phyloP scores from a whole-genome alignment of 37 sponge, comb jelly and placozoan genomes.

The Ephydatia muelleri region DNA sequence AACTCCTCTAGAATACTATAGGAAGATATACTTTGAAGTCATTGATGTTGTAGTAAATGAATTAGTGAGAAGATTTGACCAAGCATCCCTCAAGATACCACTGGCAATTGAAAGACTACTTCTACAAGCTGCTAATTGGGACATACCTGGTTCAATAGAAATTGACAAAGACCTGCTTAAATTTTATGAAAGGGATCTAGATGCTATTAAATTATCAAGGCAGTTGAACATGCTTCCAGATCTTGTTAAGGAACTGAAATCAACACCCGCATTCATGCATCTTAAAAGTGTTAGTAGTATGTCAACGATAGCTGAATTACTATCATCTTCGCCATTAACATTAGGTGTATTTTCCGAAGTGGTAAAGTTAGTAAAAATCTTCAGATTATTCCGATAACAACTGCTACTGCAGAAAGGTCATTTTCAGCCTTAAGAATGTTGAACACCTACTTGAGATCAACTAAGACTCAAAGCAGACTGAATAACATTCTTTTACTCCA shows the following conservation, averaged over 20 bases:
- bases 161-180: too few species aligned
- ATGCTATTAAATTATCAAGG: neutral
- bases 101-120: too few species aligned
- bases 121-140: too few species aligned
- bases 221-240: constrained; percentile 1
- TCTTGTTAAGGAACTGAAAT: neutral
- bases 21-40: too few species aligned
- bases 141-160: too few species aligned
- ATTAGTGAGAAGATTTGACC: too few species aligned
- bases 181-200: constrained; percentile 1
- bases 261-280: neutral
- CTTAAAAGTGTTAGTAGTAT: constrained; percentile 16
- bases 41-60: too few species aligned
- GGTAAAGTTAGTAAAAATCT: constrained; percentile 16
- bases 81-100: too few species aligned
- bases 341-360: neutral
- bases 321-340: neutral
- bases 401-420: constrained; percentile 59
- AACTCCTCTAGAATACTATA: too few species aligned
- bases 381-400: too few species aligned
- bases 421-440: constrained; percentile 26
- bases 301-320: neutral
- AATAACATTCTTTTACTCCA: constrained; percentile 38
- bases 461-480: constrained; percentile 42
- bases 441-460: constrained; percentile 38